A percentile compares a stretch with the other conserved stretches of the same genome.
Evolutionary conservation across 2,797 vertebrate species (phyloP).

Genomic region (Pogonophryne albipinna): DNA sequence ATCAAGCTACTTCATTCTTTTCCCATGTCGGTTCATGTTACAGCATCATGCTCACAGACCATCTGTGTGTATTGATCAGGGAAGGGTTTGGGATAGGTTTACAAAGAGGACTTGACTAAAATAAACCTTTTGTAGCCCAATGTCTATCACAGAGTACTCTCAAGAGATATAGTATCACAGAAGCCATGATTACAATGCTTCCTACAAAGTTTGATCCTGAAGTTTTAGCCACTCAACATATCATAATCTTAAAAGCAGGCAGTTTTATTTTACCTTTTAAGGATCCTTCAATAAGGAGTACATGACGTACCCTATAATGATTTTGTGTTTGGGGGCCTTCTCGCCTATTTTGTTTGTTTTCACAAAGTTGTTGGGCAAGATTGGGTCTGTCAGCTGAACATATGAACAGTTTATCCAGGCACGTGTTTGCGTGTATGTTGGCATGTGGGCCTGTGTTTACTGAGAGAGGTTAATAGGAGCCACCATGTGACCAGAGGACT

Average conservation of each 20-base stretch:
- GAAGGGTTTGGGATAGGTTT: constrained; percentile 53
- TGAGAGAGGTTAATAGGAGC: constrained; percentile 57
- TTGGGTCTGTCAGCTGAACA: constrained; percentile 19
- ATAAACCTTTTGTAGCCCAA: constrained; percentile 40
- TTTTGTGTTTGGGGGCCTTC: not conserved
- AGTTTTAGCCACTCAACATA: not conserved
- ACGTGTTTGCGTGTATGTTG: constrained; percentile 52
- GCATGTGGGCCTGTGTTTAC: constrained; percentile 67
- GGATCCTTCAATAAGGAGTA: not conserved
- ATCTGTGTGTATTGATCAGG: constrained; percentile 80
- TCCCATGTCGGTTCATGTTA: constrained; percentile 79
- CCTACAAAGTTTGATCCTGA: not conserved
- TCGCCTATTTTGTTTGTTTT: not conserved
- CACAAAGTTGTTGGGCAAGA: constrained; percentile 42
- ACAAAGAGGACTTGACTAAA: constrained; percentile 45
- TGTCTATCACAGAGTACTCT: not conserved
- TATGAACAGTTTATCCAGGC: constrained; percentile 29
- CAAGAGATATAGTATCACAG: not conserved
- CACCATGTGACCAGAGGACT: constrained; percentile 52
- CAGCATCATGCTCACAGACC: constrained; percentile 65
- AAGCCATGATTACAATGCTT: not conserved
- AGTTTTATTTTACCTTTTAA: not conserved
- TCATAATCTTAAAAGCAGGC: not conserved
- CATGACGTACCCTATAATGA: too few relatives aligned
- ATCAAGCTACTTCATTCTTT: constrained; percentile 71